A percentile compares a stretch with the other conserved stretches of the same genome.
These are phyloP conservation scores for Falcunculus frontatus DNA, from an alignment of 2,113 vertebrate species.

Conservation along the genomic window DNA sequence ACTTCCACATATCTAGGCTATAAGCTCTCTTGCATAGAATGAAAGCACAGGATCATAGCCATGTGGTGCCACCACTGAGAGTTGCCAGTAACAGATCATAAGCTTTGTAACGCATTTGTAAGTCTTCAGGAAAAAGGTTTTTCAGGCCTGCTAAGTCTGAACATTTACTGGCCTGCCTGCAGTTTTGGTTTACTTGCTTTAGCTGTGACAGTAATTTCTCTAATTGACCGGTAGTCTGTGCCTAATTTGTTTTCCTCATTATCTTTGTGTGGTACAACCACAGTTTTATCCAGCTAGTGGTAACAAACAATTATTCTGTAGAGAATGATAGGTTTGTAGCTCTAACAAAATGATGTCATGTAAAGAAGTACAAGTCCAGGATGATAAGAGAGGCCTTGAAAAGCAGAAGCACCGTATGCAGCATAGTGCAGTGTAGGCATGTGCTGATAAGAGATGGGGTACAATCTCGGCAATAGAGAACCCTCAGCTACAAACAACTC, in stretches of 20 bases:
- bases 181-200: neutral
- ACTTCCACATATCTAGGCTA: neutral
- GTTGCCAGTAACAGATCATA: neutral
- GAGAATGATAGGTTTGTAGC: neutral
- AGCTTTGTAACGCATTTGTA: neutral
- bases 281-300: neutral
- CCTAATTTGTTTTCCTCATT: neutral
- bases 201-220: neutral
- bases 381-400: neutral
- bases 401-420: neutral
- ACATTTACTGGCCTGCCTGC: neutral
- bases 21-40: neutral
- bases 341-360: neutral
- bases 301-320: neutral
- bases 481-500: neutral
- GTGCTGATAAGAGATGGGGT: neutral
- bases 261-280: neutral
- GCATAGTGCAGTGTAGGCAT: too few species aligned
- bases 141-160: neutral
- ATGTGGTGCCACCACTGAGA: rapidly evolving
- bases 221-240: neutral
- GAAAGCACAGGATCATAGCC: neutral
- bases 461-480: neutral
- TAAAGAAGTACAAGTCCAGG: neutral
- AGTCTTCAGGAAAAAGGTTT: neutral